Percentiles rank a stretch among this genome's conserved stretches.
phyloP scores from a whole-genome alignment of 1,140 invertebrate genomes.

The Pygmarrhopalites habei region DNA sequence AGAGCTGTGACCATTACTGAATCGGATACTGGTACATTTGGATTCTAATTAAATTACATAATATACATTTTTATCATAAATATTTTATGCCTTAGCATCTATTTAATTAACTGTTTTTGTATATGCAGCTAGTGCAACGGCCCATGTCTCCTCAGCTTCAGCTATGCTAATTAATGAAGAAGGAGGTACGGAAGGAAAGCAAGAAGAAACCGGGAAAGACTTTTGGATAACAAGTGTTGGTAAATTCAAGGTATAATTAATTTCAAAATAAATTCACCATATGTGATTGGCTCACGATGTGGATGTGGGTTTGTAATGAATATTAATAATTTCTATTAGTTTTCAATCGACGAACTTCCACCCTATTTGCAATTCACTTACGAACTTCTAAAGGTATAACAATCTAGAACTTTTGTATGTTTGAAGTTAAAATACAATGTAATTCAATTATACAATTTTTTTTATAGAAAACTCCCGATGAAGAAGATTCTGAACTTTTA shows the following conservation, averaged over 20 bases:
- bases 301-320: too few relatives aligned
- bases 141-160: constrained; percentile 41
- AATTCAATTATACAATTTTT: background rate
- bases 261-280: too few relatives aligned
- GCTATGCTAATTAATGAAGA: constrained; percentile 40
- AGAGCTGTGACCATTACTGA: constrained; percentile 80
- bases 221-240: constrained; percentile 81
- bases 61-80: background rate
- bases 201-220: constrained; percentile 29
- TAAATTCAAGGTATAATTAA: too few relatives aligned
- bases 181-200: constrained; percentile 9
- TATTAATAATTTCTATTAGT: too few relatives aligned
- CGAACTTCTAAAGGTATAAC: constrained; percentile 76
- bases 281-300: too few relatives aligned
- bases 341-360: constrained; percentile 82
- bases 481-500: constrained; percentile 76
- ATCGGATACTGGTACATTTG: constrained; percentile 65
- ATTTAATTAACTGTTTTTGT: too few relatives aligned
- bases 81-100: constrained; percentile 1
- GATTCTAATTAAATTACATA: too few relatives aligned
- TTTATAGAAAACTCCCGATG: constrained; percentile 40
- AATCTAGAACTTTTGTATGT: too few relatives aligned
- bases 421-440: too few relatives aligned
- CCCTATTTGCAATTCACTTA: constrained; percentile 87
- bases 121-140: constrained; percentile 34